These are phyloP conservation scores for Alviniconcha strummeri DNA, from an alignment of 2,888 invertebrate genomes.

Conservation along the genomic window DNA sequence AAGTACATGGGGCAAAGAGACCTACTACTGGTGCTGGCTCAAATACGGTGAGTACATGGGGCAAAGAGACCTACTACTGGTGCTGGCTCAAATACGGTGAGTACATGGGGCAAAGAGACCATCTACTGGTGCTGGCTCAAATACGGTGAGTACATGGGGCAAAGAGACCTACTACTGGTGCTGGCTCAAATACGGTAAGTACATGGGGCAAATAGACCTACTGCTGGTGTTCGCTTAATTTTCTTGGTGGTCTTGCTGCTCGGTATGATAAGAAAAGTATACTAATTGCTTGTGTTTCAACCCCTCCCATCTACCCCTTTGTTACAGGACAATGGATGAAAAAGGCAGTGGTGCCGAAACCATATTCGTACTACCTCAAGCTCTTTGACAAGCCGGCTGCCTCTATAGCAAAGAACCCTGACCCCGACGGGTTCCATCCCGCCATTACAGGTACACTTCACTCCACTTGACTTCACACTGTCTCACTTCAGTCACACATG, in stretches of 20 bases:
- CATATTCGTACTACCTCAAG: neutral
- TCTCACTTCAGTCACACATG: too few relatives aligned
- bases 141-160: neutral
- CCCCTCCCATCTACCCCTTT: too few relatives aligned
- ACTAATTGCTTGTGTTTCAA: too few relatives aligned
- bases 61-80: slow-evolving; percentile 63
- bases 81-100: slow-evolving; percentile 58
- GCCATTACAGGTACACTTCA: neutral
- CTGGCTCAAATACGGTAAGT: too few relatives aligned
- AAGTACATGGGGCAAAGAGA: neutral
- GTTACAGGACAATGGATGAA: slow-evolving; percentile 19
- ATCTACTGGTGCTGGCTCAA: neutral
- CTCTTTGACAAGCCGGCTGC: slow-evolving; percentile 6
- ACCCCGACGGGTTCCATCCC: neutral
- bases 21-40: slow-evolving; percentile 52
- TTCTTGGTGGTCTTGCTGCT: too few relatives aligned
- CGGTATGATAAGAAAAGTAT: too few relatives aligned
- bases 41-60: slow-evolving; percentile 17
- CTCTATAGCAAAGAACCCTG: neutral
- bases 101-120: neutral
- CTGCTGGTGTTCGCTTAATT: neutral
- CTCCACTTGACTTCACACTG: neutral
- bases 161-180: too few relatives aligned
- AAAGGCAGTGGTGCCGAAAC: neutral
- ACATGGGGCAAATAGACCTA: slow-evolving; percentile 43